phyloP scores from a whole-genome alignment of 2,113 vertebrate species.

The Athene cunicularia region DNA sequence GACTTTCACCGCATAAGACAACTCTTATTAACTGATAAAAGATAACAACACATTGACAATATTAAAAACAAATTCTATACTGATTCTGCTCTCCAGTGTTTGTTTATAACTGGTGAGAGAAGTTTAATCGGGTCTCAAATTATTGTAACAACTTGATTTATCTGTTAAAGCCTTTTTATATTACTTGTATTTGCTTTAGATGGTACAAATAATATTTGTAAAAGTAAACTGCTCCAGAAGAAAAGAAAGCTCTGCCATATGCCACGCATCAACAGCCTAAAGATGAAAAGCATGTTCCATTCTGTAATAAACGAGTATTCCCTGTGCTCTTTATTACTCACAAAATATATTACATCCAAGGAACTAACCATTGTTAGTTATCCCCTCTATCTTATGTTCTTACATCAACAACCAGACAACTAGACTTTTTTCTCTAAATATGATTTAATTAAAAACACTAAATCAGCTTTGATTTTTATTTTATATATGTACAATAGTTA shows the following conservation, averaged over 20 bases:
- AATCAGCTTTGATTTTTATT: conserved; percentile 77
- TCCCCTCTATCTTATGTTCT: not conserved
- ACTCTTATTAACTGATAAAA: conserved; percentile 82
- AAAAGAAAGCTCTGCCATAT: not conserved
- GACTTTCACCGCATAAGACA: conserved; percentile 27
- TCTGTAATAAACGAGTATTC: not conserved
- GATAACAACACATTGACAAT: conserved; percentile 68
- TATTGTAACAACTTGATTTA: conserved; percentile 17
- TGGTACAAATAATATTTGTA: not conserved
- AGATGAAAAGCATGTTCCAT: not conserved
- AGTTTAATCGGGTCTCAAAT: conserved; percentile 15
- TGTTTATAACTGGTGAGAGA: conserved; percentile 34
- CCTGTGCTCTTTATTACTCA: not conserved
- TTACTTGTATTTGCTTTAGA: conserved; percentile 10
- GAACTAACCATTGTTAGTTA: not conserved
- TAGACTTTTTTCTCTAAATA: conserved; percentile 55
- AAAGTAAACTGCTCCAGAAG: not conserved
- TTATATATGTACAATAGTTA: conserved; percentile 80
- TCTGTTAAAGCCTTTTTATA: not conserved
- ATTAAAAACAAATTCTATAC: conserved; percentile 73
- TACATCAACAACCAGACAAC: conserved; percentile 42
- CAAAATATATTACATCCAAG: not conserved
- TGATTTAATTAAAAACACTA: conserved; percentile 78
- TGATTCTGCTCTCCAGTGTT: conserved; percentile 27
- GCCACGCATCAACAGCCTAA: not conserved